Evolutionary conservation across 2,797 vertebrate genomes (phyloP).

Genomic region (Gymnothorax reevesii): DNA sequence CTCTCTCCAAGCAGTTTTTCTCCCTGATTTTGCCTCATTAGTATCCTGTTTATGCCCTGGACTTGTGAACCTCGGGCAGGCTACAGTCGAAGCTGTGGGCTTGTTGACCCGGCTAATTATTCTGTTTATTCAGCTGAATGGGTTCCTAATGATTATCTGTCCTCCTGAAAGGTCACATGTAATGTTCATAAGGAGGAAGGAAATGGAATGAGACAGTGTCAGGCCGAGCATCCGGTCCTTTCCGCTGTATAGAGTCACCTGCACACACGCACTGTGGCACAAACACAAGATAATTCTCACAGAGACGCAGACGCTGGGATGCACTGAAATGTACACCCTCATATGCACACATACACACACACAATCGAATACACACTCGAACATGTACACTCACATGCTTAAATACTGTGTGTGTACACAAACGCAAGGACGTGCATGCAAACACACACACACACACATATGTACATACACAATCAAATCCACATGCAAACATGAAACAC

Average conservation of each 20-base stretch:
- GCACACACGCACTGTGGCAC: neutral
- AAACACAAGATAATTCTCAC: neutral
- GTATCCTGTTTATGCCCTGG: slow-evolving; percentile 18
- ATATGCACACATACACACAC: neutral
- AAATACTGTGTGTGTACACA: neutral
- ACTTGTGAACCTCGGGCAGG: slow-evolving; percentile 34
- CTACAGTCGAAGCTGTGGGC: slow-evolving; percentile 48
- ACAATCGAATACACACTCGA: neutral
- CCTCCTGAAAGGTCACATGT: slow-evolving; percentile 10
- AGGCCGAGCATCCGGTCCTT: neutral
- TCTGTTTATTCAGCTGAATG: slow-evolving; percentile 67
- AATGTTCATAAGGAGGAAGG: neutral
- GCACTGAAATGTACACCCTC: too few relatives aligned
- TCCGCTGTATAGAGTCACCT: neutral
- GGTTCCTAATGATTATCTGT: slow-evolving; percentile 43
- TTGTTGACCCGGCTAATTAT: slow-evolving; percentile 70
- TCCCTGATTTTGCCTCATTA: slow-evolving; percentile 10
- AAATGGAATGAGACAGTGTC: neutral
- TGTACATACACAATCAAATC: neutral
- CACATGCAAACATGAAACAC: neutral
- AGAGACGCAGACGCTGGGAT: neutral
- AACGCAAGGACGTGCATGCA: neutral
- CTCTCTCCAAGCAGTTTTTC: neutral
- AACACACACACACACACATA: neutral
- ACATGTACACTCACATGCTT: neutral